Base-by-base conservation (phyloP, 2,797 vertebrate species). In the Xenentodon cancila region DNA sequence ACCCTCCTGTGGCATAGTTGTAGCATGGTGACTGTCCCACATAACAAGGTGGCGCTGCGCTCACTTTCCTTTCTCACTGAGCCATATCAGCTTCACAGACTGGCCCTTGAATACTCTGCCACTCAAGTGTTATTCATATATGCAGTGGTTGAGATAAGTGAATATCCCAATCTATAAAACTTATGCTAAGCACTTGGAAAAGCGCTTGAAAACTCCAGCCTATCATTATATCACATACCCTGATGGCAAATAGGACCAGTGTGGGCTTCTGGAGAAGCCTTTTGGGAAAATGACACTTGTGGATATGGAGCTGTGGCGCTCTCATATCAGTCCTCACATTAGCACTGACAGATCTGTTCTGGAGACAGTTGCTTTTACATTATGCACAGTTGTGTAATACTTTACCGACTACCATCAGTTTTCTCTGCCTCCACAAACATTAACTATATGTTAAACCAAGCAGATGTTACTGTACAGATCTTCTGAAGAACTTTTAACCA, bases 251-350 rank as follows among this genome's bases (percentile, higher is more conserved):
- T 63, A 73, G 69, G 77, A 83, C 80, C 77, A 53, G 75, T 63
- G 81, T 84, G 76, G 76, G 73, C 69, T 86, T 77, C 76, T 79
- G 7, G 71, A 83, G 72, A 68, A 80, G 73, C 84, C 82, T 76
- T 76, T 78, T 20, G 79, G 81, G 73, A 78, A 77, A 85, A 80
- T 79, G 68, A 84, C 81, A 80, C 83, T 81, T 74, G 73, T 83
- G 79, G 75, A 89, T 88, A 78, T 83, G 45, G 47, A 85, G 77
- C 71, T 43, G 53, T 42, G 27, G 32, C 63, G 66, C 69, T 50
- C 53, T 66, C 53, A 62, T 16, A 65, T 79, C 74, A 71, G 70
- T 75, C 68, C 58, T 77, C 76, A 49, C 72, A 77, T 77, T 66
- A 75, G 45, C 75, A 65, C 46, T 62, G 61, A 77, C 71, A 65